Percentiles rank a stretch among this genome's conserved stretches.
Evolutionary conservation across 2,797 vertebrate genomes (phyloP).

Genomic region (Chiroxiphia lanceolata): DNA sequence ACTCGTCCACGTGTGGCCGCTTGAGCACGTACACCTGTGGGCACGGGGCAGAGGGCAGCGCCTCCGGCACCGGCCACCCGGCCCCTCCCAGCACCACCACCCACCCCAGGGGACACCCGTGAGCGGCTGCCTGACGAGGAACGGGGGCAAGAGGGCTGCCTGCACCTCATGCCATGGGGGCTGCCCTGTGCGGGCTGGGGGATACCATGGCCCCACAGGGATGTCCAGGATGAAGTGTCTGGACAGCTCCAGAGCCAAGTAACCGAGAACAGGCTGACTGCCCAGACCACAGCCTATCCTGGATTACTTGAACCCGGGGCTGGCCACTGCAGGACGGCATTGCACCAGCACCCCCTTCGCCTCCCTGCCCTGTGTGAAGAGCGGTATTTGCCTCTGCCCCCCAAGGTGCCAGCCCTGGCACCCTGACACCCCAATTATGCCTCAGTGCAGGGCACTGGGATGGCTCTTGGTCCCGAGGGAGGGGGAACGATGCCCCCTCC

Average conservation of each 20-base stretch:
- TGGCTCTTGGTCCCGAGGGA: fast-evolving
- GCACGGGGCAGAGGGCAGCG: background rate
- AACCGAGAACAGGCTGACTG: slow-evolving; percentile 92
- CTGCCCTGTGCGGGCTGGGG: fast-evolving
- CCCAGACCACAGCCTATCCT: slow-evolving; percentile 94
- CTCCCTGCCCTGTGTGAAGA: background rate
- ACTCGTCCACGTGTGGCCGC: slow-evolving; percentile 93
- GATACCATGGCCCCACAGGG: fast-evolving
- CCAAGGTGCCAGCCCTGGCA: fast-evolving
- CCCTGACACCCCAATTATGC: background rate
- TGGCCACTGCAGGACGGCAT: slow-evolving; percentile 49
- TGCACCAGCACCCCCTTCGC: fast-evolving
- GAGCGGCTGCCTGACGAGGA: too few species aligned
- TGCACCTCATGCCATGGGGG: fast-evolving
- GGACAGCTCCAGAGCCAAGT: slow-evolving; percentile 91
- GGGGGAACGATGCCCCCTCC: background rate
- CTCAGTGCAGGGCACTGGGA: background rate
- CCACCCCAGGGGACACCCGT: background rate
- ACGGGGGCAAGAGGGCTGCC: background rate
- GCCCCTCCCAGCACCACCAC: background rate
- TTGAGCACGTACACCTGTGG: slow-evolving; percentile 94
- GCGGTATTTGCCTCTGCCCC: background rate
- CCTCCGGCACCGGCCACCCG: fast-evolving
- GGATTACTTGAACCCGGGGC: slow-evolving; percentile 98
- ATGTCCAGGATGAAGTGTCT: background rate